These are phyloP conservation scores for Auanema sp. DNA, from an alignment of 2,888 invertebrate species.

Conservation along the genomic window DNA sequence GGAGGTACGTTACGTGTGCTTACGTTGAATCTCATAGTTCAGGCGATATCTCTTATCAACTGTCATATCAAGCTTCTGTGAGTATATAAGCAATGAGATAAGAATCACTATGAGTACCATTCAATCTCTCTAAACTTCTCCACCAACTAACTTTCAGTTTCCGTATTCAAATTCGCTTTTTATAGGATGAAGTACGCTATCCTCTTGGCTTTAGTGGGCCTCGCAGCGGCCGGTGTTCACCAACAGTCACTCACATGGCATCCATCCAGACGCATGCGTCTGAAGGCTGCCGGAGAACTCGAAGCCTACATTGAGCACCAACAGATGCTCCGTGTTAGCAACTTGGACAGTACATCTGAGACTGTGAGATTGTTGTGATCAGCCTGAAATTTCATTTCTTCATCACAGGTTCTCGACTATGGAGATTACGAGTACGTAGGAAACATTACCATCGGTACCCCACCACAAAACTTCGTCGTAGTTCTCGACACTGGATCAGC, in stretches of 20 bases:
- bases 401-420: constrained; percentile 20
- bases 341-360: constrained; percentile 30
- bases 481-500: constrained; percentile 54
- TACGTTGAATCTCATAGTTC: too few relatives aligned
- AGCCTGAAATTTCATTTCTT: background rate
- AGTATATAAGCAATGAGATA: too few relatives aligned
- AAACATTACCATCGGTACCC: constrained; percentile 49
- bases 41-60: too few relatives aligned
- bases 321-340: constrained; percentile 24
- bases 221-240: constrained; percentile 43
- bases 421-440: constrained; percentile 66
- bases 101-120: too few relatives aligned
- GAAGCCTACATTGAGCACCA: constrained; percentile 36
- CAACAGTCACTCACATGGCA: constrained; percentile 42
- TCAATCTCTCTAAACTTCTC: too few relatives aligned
- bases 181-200: constrained; percentile 31
- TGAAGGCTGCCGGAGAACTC: constrained; percentile 39
- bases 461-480: constrained; percentile 44
- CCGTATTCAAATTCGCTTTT: background rate
- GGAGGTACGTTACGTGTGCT: too few relatives aligned
- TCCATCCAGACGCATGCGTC: constrained; percentile 31
- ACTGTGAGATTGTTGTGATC: constrained; percentile 18
- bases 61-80: too few relatives aligned
- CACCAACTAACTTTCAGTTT: too few relatives aligned
- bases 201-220: constrained; percentile 43